phyloP scores from a whole-genome alignment of 2,797 vertebrate genomes.

The Rousettus madagascariensis region DNA sequence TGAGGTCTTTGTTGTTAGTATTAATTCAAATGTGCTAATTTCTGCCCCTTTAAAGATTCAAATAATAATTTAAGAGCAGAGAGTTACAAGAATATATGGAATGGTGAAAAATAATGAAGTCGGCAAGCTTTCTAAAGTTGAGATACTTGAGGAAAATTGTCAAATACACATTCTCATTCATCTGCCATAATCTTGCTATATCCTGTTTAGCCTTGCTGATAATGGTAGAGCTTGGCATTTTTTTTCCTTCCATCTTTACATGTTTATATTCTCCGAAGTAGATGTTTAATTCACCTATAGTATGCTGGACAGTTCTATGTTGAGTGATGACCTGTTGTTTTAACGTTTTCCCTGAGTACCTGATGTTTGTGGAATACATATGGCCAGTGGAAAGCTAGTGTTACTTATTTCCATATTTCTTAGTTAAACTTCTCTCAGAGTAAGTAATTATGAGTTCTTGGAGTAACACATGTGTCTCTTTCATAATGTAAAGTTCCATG shows the following conservation, averaged over 20 bases:
- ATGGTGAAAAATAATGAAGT: background rate
- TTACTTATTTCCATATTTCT: background rate
- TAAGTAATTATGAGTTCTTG: background rate
- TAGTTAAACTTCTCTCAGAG: background rate
- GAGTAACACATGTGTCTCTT: background rate
- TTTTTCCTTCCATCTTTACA: background rate
- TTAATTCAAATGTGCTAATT: background rate
- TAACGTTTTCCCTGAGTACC: background rate
- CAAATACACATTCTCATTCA: background rate
- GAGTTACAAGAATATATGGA: background rate
- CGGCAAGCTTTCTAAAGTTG: background rate
- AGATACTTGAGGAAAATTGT: background rate
- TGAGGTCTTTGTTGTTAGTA: background rate
- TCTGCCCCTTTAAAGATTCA: background rate
- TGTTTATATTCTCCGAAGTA: background rate
- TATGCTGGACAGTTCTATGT: background rate
- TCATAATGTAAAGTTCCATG: background rate
- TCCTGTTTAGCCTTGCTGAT: background rate
- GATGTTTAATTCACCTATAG: background rate
- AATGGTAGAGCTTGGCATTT: background rate
- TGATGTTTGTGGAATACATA: background rate
- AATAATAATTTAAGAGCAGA: background rate
- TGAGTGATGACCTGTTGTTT: slow-evolving; percentile 11
- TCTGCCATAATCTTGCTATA: background rate
- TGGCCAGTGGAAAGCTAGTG: background rate